Conservation (phyloP, 1,140 invertebrate species). For the Paramacrobiotus metropolitanus region DNA sequence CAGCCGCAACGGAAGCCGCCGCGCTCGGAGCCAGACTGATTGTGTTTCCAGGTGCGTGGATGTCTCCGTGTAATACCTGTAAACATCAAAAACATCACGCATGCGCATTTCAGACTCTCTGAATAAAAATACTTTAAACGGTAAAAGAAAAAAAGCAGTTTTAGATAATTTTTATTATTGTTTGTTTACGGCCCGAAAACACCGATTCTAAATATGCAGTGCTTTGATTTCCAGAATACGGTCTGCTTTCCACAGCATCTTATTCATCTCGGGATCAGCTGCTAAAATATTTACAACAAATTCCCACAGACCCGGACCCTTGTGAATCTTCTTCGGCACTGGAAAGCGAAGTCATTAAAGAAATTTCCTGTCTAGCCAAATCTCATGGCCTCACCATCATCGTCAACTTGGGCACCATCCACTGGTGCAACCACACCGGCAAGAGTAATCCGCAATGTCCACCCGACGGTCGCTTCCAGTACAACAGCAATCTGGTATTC, state of each 20-base stretch:
- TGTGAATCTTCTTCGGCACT: not conserved
- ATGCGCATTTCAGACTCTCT: too few species aligned
- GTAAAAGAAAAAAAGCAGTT: too few species aligned
- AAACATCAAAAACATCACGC: too few species aligned
- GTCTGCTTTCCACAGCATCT: not conserved
- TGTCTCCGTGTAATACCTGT: too few species aligned
- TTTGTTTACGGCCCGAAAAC: too few species aligned
- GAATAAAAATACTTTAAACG: too few species aligned
- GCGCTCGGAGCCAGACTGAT: not conserved
- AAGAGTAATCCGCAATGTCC: slow-evolving; percentile 14
- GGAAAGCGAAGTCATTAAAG: not conserved
- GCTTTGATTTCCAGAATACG: not conserved
- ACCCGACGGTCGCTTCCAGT: slow-evolving; percentile 26
- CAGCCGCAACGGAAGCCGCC: not conserved
- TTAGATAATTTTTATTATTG: too few species aligned
- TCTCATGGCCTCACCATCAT: not conserved
- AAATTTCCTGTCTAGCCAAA: not conserved
- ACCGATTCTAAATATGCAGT: too few species aligned
- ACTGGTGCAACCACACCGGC: not conserved
- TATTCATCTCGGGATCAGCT: not conserved
- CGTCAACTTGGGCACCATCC: not conserved
- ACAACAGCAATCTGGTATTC: slow-evolving; percentile 52
- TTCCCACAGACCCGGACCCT: not conserved
- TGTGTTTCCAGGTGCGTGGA: not conserved
- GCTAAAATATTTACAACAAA: not conserved